These are phyloP conservation scores for Odontophorus gujanensis DNA, from an alignment of 2,113 vertebrate genomes.

Conservation along the genomic window DNA sequence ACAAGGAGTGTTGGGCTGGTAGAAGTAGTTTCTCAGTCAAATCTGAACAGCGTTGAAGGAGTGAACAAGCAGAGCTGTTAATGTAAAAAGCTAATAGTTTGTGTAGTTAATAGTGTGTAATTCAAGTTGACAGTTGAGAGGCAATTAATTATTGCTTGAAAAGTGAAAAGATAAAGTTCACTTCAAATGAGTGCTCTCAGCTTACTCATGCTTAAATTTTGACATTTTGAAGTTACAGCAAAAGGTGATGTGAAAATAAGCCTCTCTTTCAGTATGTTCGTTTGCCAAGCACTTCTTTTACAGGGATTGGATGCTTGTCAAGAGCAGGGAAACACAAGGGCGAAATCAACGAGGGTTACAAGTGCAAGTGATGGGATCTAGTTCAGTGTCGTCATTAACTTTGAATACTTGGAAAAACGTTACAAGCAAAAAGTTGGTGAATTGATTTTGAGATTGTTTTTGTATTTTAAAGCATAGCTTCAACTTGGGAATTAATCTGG, in stretches of 20 bases:
- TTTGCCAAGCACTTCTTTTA: neutral
- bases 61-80: neutral
- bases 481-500: neutral
- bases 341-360: neutral
- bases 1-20: fast-evolving
- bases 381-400: neutral
- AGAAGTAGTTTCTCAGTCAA: constrained; percentile 3
- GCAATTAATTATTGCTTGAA: neutral
- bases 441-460: neutral
- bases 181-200: neutral
- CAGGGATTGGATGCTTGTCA: neutral
- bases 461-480: neutral
- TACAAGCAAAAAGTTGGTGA: neutral
- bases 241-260: neutral
- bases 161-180: neutral
- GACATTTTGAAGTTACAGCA: neutral
- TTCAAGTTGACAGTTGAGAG: neutral
- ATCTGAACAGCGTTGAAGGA: neutral
- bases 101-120: neutral
- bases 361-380: neutral
- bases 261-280: neutral
- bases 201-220: neutral
- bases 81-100: neutral
- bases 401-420: neutral
- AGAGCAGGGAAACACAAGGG: neutral